A percentile compares a stretch with the other conserved stretches of the same genome.
These are phyloP conservation scores for Tragelaphus strepsiceros DNA, from an alignment of 2,113 vertebrate genomes.

Conservation along the genomic window DNA sequence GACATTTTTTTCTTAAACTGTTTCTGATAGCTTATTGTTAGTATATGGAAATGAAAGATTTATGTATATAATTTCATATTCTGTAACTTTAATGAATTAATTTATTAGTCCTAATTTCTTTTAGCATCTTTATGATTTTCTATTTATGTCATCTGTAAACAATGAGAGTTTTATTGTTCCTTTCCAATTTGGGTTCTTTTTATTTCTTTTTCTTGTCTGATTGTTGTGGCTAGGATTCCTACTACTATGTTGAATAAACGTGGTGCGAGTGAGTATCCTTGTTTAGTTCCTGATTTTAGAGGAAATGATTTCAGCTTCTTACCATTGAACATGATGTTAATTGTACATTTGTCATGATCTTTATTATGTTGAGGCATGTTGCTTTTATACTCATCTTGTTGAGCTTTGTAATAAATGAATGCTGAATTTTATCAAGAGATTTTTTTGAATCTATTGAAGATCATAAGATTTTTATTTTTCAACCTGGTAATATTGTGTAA, in stretches of 20 bases:
- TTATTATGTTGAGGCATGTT: background rate
- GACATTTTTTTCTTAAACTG: background rate
- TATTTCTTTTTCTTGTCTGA: background rate
- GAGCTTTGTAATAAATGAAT: background rate
- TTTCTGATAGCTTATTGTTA: background rate
- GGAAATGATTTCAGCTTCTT: background rate
- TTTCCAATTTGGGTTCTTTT: background rate
- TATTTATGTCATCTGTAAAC: background rate
- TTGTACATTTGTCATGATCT: background rate
- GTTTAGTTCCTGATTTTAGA: background rate
- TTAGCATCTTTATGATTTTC: background rate
- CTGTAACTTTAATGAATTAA: background rate
- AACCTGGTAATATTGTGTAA: background rate
- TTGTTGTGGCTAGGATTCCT: background rate
- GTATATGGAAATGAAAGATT: background rate
- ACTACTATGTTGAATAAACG: background rate
- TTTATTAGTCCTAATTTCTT: background rate
- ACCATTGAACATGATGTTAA: background rate
- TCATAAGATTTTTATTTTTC: background rate
- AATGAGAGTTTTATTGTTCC: background rate
- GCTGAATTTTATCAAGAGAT: background rate
- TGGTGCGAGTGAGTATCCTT: background rate
- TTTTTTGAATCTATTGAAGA: background rate
- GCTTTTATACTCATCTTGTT: background rate
- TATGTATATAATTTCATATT: background rate